Conservation (phyloP, 2,888 invertebrate species). For the Drosophila anomelani region DNA sequence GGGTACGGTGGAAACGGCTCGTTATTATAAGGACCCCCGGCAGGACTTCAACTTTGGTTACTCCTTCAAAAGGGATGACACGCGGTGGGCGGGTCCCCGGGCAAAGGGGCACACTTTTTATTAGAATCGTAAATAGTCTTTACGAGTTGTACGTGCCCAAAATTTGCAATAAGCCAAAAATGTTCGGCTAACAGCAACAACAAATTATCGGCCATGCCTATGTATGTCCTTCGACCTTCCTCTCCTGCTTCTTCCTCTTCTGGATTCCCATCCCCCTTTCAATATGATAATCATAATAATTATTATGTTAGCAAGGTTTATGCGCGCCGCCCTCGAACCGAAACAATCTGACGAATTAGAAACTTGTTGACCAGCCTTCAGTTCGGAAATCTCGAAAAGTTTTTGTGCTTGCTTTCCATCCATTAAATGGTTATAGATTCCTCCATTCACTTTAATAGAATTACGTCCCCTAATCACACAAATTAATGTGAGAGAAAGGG, state of each 20-base stretch:
- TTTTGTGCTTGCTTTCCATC: background rate
- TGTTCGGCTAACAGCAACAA: constrained; percentile 50
- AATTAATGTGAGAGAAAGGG: background rate
- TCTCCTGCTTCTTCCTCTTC: background rate
- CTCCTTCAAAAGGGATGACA: constrained; percentile 43
- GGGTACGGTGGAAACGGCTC: constrained; percentile 41
- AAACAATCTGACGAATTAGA: constrained; percentile 40
- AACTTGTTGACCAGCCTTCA: constrained; percentile 18
- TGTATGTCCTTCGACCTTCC: constrained; percentile 9
- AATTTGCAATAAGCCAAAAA: constrained; percentile 78
- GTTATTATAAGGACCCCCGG: constrained; percentile 63
- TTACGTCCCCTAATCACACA: background rate
- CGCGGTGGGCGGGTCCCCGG: constrained; percentile 6
- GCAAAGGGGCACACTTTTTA: constrained; percentile 62
- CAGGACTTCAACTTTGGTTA: constrained; percentile 41
- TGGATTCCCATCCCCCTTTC: background rate
- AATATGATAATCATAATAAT: constrained; percentile 72
- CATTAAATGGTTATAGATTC: constrained; percentile 12
- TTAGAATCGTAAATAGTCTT: constrained; percentile 79
- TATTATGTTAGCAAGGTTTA: constrained; percentile 74
- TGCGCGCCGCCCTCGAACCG: constrained; percentile 35
- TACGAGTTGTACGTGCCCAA: constrained; percentile 78
- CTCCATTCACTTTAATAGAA: background rate
- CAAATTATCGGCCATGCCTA: constrained; percentile 69
- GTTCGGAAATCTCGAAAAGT: background rate